Base-by-base conservation (phyloP, 2,113 vertebrate species). In the Sylvicapra grimmia region DNA sequence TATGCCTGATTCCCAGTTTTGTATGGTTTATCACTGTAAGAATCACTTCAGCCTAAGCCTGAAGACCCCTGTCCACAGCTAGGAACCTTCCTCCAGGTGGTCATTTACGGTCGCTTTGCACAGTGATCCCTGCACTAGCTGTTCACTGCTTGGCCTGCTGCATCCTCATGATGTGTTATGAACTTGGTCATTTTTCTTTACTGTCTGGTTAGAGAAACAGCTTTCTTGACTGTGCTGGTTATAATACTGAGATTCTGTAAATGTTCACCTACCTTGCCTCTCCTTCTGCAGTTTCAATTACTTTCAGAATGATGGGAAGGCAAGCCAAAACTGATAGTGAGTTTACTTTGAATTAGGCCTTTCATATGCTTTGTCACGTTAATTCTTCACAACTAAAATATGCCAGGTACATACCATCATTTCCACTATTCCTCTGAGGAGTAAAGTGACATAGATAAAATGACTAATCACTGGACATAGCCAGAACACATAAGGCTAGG, bases 341-440 rank as follows among this genome's bases (percentile, higher is more conserved):
- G 33, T 44, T 68, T 47, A 49, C 15, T 51, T 47, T 54, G 4
- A 61, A 53, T 11, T 36, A 9, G 14, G 2, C 3, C 29, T 68
- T 72, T 87, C 63, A 13, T 25, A 23, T 23, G 27, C 13, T 36
- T 77, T 14, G 3, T 13, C 8, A 87, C 12, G 23, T 14, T 79
- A 12, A 36, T 7, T 88, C 31, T 8, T 85, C 33, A 90, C 7
- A 53, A 94, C 3, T 3, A 23, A 49, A 33, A 49, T 36, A 18
- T 61, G 2, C 8, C 15, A 63, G 6, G 2, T 53, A 27, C 10
- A 0, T 33, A 33, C 0, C n/a, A 15, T 68, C 6, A 18, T 61
- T 40, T 14, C 15, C 9, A 9, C 18, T 29, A 21, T 87, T 88
- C 56, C 68, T 25, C 12, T 19, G 5, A 63, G 53, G 7, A 44